Percentiles rank a stretch among this genome's conserved stretches.
These are phyloP conservation scores for Cosmorhoe ocellata DNA, from an alignment of 2,888 invertebrate genomes.

Conservation along the genomic window DNA sequence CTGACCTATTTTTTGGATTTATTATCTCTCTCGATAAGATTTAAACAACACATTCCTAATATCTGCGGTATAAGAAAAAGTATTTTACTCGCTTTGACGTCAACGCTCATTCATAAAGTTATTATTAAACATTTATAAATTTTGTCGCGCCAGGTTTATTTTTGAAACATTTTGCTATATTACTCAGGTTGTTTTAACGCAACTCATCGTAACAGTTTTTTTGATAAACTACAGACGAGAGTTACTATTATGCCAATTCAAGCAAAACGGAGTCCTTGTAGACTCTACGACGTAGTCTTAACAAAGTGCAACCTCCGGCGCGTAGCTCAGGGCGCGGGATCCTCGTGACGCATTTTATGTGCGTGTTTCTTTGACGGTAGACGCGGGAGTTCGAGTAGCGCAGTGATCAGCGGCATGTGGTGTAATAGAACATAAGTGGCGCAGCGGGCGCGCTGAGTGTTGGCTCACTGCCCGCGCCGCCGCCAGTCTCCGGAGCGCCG, in stretches of 20 bases:
- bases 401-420: conserved; percentile 56
- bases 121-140: conserved; percentile 37
- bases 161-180: conserved; percentile 39
- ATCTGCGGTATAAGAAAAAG: conserved; percentile 27
- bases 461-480: conserved; percentile 70
- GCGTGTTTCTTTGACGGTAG: conserved; percentile 61
- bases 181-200: conserved; percentile 39
- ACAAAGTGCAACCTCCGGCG: neutral
- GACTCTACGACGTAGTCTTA: too few species aligned
- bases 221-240: conserved; percentile 29
- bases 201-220: conserved; percentile 41
- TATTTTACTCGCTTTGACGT: conserved; percentile 57
- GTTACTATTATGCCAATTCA: conserved; percentile 6
- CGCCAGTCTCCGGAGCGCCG: conserved; percentile 73
- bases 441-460: conserved; percentile 53
- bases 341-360: conserved; percentile 48
- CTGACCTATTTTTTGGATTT: conserved; percentile 25
- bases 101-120: conserved; percentile 72
- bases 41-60: conserved; percentile 21
- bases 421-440: conserved; percentile 71
- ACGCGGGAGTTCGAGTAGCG: conserved; percentile 37
- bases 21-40: conserved; percentile 22
- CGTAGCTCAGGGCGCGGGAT: conserved; percentile 4
- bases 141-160: conserved; percentile 52
- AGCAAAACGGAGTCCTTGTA: conserved; percentile 4